phyloP scores from a whole-genome alignment of 2,888 invertebrate genomes.

The Galerucella nymphaeae region DNA sequence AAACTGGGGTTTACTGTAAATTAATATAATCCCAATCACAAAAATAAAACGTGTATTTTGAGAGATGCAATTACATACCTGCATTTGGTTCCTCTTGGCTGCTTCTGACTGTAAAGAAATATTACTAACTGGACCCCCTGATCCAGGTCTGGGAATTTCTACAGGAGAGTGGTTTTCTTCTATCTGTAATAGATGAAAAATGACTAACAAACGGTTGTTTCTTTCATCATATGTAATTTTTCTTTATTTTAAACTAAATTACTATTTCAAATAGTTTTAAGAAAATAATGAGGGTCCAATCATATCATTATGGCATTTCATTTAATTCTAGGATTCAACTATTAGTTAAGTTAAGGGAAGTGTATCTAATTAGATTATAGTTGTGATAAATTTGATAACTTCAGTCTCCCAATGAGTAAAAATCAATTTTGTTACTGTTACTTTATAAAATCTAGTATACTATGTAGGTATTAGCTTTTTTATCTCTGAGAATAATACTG shows the following conservation, averaged over 20 bases:
- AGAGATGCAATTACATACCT: constrained; percentile 54
- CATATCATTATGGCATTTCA: too few species aligned
- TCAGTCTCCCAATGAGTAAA: background rate
- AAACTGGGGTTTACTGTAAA: too few species aligned
- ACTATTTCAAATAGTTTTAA: too few species aligned
- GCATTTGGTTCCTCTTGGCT: constrained; percentile 64
- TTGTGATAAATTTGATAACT: background rate
- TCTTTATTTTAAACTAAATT: background rate
- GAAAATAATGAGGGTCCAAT: too few species aligned
- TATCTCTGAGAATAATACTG: too few species aligned
- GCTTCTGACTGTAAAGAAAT: constrained; percentile 60
- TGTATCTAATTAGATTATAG: background rate
- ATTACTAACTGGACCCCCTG: constrained; percentile 59
- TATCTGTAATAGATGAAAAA: constrained; percentile 57
- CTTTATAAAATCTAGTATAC: too few species aligned
- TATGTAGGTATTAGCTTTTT: too few species aligned
- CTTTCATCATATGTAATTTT: background rate
- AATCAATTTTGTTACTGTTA: background rate
- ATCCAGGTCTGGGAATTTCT: constrained; percentile 62
- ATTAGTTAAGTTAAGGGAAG: background rate
- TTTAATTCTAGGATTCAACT: too few species aligned
- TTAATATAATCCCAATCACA: too few species aligned
- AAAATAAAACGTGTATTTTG: too few species aligned
- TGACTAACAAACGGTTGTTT: background rate
- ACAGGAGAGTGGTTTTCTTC: constrained; percentile 63